Conservation (phyloP, 2,888 invertebrate species). For the Drosophila mimica region DNA sequence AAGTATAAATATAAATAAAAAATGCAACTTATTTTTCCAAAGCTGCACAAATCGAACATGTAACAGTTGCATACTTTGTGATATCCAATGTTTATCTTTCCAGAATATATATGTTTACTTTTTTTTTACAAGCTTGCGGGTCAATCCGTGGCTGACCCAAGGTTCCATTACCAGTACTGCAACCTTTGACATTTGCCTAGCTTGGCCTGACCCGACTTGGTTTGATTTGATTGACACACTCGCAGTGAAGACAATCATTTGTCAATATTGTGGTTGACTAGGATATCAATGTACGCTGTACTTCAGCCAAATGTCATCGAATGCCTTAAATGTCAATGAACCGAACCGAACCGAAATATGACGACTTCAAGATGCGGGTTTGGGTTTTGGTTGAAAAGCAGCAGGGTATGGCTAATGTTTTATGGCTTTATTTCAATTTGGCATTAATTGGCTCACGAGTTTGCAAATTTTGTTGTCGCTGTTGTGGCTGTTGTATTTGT, state of each 20-base stretch:
- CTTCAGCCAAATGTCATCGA: conserved; percentile 53
- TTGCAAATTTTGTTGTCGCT: conserved; percentile 33
- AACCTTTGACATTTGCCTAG: conserved; percentile 64
- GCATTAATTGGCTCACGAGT: conserved; percentile 72
- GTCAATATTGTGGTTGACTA: conserved; percentile 5
- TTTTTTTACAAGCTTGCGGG: conserved; percentile 17
- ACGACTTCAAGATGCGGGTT: conserved; percentile 25
- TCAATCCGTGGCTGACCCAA: conserved; percentile 51
- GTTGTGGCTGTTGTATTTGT: conserved; percentile 32
- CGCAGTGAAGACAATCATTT: conserved; percentile 5
- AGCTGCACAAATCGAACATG: neutral
- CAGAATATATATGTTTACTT: neutral
- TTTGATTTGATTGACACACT: conserved; percentile 51
- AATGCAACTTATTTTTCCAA: neutral
- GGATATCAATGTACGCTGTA: conserved; percentile 23
- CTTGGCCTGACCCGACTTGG: conserved; percentile 14
- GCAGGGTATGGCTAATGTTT: conserved; percentile 33
- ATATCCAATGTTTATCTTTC: neutral
- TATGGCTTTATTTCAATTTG: conserved; percentile 74
- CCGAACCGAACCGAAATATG: conserved; percentile 38
- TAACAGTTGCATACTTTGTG: conserved; percentile 1
- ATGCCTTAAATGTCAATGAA: conserved; percentile 61
- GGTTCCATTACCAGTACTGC: conserved; percentile 22
- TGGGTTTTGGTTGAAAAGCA: conserved; percentile 12
- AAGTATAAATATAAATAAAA: neutral